Conservation (phyloP, 2,888 invertebrate species). For the Rhimphoctona megacephalus region DNA sequence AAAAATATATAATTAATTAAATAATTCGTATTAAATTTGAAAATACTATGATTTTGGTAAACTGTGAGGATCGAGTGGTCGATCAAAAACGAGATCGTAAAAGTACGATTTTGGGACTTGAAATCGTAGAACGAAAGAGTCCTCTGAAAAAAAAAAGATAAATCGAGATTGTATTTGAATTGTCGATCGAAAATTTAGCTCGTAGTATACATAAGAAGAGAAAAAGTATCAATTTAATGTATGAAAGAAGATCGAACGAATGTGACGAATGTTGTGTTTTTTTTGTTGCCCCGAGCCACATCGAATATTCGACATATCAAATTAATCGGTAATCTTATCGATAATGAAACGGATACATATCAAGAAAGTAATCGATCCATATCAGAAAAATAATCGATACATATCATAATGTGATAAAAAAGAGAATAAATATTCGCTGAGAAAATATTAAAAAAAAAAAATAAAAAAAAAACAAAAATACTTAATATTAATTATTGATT, state of each 20-base stretch:
- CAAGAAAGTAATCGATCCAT: slow-evolving; percentile 45
- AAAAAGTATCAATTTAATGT: slow-evolving; percentile 50
- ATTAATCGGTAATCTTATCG: slow-evolving; percentile 34
- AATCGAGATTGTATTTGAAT: slow-evolving; percentile 3
- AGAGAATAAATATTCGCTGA: slow-evolving; percentile 37
- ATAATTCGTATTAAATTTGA: neutral
- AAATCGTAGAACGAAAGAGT: neutral
- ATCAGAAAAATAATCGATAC: slow-evolving; percentile 42
- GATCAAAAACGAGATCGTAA: slow-evolving; percentile 29
- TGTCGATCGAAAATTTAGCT: slow-evolving; percentile 51
- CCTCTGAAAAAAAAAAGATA: neutral
- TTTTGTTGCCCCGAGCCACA: slow-evolving; percentile 32
- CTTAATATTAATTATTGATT: slow-evolving; percentile 36
- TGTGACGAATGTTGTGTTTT: slow-evolving; percentile 38
- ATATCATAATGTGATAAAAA: slow-evolving; percentile 67
- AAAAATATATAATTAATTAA: slow-evolving; percentile 37
- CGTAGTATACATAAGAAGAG: slow-evolving; percentile 40
- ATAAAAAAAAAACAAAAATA: too few species aligned
- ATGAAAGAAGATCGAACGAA: slow-evolving; percentile 35
- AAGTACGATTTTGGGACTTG: slow-evolving; percentile 22
- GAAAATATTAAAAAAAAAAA: slow-evolving; percentile 11
- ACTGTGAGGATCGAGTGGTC: slow-evolving; percentile 49
- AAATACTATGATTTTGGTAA: slow-evolving; percentile 33
- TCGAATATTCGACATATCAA: slow-evolving; percentile 59
- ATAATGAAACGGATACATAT: slow-evolving; percentile 27